Conservation (phyloP, 2,888 invertebrate genomes). For the Spisula solida region DNA sequence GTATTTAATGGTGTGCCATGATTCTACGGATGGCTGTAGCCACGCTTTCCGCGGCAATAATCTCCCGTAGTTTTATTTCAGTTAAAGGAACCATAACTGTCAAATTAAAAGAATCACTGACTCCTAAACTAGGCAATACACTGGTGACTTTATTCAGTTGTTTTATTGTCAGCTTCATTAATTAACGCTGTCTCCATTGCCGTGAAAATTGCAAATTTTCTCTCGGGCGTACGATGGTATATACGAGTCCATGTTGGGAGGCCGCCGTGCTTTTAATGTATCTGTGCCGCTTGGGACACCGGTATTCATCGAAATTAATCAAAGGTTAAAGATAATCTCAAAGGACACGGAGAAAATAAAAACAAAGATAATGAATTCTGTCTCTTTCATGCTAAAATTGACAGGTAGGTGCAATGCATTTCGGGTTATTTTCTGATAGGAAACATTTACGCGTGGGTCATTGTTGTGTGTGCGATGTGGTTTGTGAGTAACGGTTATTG, state of each 20-base stretch:
- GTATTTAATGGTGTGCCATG: background rate
- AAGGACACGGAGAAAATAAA: constrained; percentile 46
- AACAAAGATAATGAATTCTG: constrained; percentile 54
- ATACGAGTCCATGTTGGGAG: constrained; percentile 1
- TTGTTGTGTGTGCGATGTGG: background rate
- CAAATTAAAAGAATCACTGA: constrained; percentile 22
- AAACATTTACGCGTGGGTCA: background rate
- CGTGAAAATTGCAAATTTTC: constrained; percentile 45
- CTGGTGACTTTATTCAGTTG: background rate
- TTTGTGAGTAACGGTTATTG: background rate
- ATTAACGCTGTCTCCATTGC: constrained; percentile 50
- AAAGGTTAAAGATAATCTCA: constrained; percentile 41
- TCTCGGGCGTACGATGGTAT: constrained; percentile 41
- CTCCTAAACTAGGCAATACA: background rate
- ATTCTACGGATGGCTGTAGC: background rate
- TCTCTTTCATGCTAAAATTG: constrained; percentile 56
- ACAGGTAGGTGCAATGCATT: constrained; percentile 51
- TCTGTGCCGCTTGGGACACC: constrained; percentile 51
- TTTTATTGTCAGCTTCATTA: constrained; percentile 48
- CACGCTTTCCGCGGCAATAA: background rate
- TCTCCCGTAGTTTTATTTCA: constrained; percentile 7
- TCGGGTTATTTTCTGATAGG: constrained; percentile 12
- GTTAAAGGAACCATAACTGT: constrained; percentile 23
- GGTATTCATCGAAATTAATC: constrained; percentile 47
- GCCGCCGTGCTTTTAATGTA: constrained; percentile 50